Evolutionary conservation across 1,140 invertebrate genomes (phyloP).

Genomic region (Phenacoccus solenopsis): DNA sequence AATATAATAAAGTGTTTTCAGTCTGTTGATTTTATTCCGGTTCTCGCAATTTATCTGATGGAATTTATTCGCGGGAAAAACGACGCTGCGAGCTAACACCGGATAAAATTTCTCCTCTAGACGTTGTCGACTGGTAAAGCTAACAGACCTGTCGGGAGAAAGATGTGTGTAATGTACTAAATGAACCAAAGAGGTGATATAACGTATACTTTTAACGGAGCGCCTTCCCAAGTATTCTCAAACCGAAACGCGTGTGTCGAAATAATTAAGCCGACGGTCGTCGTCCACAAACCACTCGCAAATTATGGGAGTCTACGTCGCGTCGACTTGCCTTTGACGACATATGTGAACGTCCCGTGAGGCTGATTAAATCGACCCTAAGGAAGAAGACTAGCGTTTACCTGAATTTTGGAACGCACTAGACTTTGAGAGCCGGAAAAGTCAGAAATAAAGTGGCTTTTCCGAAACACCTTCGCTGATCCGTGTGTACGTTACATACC

Average conservation of each 20-base stretch:
- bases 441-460: constrained; percentile 1
- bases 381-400: no score
- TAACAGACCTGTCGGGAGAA: not conserved
- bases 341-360: no score
- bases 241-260: no score
- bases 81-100: not conserved
- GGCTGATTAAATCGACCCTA: no score
- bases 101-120: not conserved
- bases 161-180: not conserved
- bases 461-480: not conserved
- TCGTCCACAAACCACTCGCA: no score
- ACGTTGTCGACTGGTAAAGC: not conserved
- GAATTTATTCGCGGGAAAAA: not conserved
- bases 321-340: no score
- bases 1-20: constrained; percentile 3
- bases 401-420: no score
- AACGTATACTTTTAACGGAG: no score
- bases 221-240: no score
- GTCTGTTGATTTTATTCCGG: not conserved
- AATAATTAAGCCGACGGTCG: no score
- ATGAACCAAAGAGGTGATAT: not conserved
- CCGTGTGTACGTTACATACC: not conserved
- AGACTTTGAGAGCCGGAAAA: not conserved
- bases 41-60: not conserved
- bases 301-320: no score